Evolutionary conservation across 1,140 invertebrate species (phyloP), one percentile per base, ranked within the genome.

Genomic region (Gryon sp.): DNA sequence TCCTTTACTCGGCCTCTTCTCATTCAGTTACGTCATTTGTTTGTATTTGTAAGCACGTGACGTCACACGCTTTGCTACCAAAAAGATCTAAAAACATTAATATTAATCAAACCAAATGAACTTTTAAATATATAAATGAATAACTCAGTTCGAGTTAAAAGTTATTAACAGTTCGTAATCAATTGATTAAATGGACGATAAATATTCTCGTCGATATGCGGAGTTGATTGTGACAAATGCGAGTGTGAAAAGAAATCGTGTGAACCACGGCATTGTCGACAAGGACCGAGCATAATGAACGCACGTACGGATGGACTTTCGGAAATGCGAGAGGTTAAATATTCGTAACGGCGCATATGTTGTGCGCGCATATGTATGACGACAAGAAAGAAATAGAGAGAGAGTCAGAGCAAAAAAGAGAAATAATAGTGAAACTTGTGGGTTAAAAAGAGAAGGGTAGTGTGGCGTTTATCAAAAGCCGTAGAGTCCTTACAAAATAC

Each of bases 21-120:
- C 36, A 11, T 9, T 14, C 15, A 18, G 24, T 80, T 81, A 77
- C 73, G 63, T 79, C 73, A 79, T 22, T 30, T 65, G 60, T 59
- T 74, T 70, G 69, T 74, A 66, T 80, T 77, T 79, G 78, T 78
- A 74, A 68, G 53, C 68, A 66, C 45, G 38, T 73, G 77, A 59
- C 60, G 50, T 66, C 48, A 57, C 55, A 11, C 18, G 26, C 1
- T 15, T 16, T 46, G 9, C 12, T 9, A 4, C 4, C 22, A 52
- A 65, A 48, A 16, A n/a, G n/a, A 16, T 30, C 15, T 41, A 20
- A 3, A n/a, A n/a, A 34, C 15, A 50, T 14, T 8, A 1, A 14
- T 14, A 34, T 14, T 4, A 14, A 34, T 1, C 2, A n/a, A n/a
- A n/a, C n/a, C n/a, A n/a, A n/a, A n/a, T n/a, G n/a, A n/a, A n/a